These are phyloP conservation scores for Phoxinus phoxinus DNA, from an alignment of 2,113 vertebrate genomes.

Conservation along the genomic window DNA sequence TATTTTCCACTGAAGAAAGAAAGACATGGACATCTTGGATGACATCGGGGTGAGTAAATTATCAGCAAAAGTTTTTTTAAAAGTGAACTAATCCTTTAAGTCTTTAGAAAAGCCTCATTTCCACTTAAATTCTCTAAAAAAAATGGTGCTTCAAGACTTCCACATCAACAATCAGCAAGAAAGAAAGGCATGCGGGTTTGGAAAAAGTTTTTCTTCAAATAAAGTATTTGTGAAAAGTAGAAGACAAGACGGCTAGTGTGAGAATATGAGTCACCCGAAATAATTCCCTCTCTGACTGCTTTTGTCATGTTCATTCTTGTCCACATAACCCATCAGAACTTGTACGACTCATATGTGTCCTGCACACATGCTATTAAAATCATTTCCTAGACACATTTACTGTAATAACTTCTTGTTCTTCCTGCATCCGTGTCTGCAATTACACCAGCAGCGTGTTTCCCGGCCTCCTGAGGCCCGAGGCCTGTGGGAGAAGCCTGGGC, in stretches of 20 bases:
- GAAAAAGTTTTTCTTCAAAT: neutral
- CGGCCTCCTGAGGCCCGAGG: constrained; percentile 61
- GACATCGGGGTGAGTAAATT: too few species aligned
- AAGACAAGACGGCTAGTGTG: neutral
- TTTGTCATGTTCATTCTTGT: constrained; percentile 11
- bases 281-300: constrained; percentile 26
- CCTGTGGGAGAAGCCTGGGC: constrained; percentile 62
- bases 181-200: neutral
- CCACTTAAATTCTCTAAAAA: neutral
- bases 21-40: too few species aligned
- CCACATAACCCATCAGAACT: neutral
- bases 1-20: too few species aligned
- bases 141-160: neutral
- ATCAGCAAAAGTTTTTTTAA: too few species aligned
- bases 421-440: constrained; percentile 3
- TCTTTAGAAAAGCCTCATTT: neutral
- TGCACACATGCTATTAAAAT: neutral
- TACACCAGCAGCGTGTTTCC: neutral
- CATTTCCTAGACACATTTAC: constrained; percentile 49
- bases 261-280: constrained; percentile 7
- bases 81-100: too few species aligned
- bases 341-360: neutral
- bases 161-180: neutral
- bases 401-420: constrained; percentile 50
- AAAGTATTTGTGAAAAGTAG: neutral